Evolutionary conservation across 2,888 invertebrate species (phyloP).

Genomic region (Anoncus sp.): DNA sequence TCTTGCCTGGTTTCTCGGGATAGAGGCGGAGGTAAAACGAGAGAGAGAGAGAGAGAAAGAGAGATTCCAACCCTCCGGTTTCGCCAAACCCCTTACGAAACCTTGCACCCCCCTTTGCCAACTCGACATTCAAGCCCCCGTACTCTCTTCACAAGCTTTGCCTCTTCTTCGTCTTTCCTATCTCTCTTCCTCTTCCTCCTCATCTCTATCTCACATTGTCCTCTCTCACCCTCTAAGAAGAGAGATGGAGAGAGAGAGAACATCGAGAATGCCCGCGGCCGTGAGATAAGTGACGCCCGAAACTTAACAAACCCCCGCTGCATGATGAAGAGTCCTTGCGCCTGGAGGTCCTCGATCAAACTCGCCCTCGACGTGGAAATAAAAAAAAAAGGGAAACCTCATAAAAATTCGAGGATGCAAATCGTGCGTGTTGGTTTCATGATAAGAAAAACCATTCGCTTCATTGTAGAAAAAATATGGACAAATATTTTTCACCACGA

Average conservation of each 20-base stretch:
- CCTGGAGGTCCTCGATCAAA: slow-evolving; percentile 56
- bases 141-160: slow-evolving; percentile 32
- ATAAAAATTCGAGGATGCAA: slow-evolving; percentile 35
- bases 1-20: slow-evolving; percentile 41
- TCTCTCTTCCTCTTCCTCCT: slow-evolving; percentile 59
- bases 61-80: slow-evolving; percentile 49
- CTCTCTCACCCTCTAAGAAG: neutral
- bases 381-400: slow-evolving; percentile 23
- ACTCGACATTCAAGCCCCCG: slow-evolving; percentile 49
- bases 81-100: slow-evolving; percentile 59
- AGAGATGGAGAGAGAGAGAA: slow-evolving; percentile 25
- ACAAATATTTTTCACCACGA: slow-evolving; percentile 44
- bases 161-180: slow-evolving; percentile 47
- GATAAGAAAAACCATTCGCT: neutral
- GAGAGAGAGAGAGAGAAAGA: slow-evolving; percentile 15
- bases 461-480: slow-evolving; percentile 11
- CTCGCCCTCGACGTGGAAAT: slow-evolving; percentile 24
- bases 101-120: slow-evolving; percentile 58
- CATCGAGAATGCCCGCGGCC: slow-evolving; percentile 59
- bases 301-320: slow-evolving; percentile 76
- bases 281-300: slow-evolving; percentile 80
- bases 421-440: slow-evolving; percentile 11
- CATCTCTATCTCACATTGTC: slow-evolving; percentile 58
- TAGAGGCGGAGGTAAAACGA: neutral
- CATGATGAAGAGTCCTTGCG: slow-evolving; percentile 57